These are phyloP conservation scores for Apostichopus parvimensis DNA, from an alignment of 35 echinoderm and acorn worm species.

Conservation along the genomic window DNA sequence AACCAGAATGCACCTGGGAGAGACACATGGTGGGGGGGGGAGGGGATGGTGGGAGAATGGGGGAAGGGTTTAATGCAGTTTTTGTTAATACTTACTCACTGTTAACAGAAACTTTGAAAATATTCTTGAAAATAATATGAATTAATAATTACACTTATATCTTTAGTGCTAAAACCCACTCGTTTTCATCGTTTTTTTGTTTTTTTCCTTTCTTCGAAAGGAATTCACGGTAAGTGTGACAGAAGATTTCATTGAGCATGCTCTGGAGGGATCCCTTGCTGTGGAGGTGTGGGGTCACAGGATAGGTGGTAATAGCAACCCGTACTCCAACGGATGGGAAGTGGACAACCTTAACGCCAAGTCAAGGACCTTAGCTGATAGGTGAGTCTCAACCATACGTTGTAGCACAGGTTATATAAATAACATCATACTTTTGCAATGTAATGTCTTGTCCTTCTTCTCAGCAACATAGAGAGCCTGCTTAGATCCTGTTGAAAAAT, in stretches of 20 bases:
- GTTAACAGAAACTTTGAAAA: no score
- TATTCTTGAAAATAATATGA: no score
- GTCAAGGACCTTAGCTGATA: constrained; percentile 88
- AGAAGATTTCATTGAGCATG: constrained; percentile 98
- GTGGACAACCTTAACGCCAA: constrained; percentile 86
- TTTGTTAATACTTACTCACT: no score
- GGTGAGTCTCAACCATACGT: constrained; percentile 48
- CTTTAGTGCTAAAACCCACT: no score
- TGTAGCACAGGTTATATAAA: not conserved
- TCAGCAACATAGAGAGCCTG: not conserved
- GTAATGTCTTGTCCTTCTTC: no score
- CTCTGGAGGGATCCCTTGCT: constrained; percentile 90
- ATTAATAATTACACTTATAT: no score
- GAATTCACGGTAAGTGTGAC: constrained; percentile 97
- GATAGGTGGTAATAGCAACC: constrained; percentile 57
- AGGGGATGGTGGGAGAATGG: no score
- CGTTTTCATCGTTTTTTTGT: not conserved
- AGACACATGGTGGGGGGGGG: no score
- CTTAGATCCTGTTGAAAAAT: no score
- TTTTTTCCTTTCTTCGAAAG: constrained; percentile 35
- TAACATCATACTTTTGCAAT: no score
- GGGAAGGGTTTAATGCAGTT: no score
- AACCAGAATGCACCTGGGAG: no score
- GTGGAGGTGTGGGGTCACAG: constrained; percentile 97
- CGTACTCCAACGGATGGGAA: constrained; percentile 82